Percentiles rank a stretch among this genome's conserved stretches.
Evolutionary conservation across 2,888 invertebrate species (phyloP).

Genomic region (Athalia rosae): DNA sequence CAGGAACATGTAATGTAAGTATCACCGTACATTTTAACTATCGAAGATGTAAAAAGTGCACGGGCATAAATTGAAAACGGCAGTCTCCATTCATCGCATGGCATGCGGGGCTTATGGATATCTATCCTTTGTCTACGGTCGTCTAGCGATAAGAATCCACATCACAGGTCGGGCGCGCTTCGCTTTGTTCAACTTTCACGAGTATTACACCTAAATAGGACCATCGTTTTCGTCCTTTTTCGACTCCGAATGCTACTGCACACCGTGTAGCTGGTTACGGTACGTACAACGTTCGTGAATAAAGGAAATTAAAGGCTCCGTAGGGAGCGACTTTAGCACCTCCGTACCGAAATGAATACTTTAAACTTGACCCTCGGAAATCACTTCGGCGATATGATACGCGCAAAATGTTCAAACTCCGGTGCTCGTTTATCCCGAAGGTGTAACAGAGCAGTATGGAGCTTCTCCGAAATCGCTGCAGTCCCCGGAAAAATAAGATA

Average conservation of each 20-base stretch:
- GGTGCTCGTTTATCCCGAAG: constrained; percentile 13
- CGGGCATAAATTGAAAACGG: neutral
- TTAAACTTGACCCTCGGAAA: constrained; percentile 37
- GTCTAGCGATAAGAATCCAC: no score
- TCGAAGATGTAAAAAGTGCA: constrained; percentile 3
- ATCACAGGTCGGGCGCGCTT: no score
- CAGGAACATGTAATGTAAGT: neutral
- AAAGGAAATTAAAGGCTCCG: constrained; percentile 33
- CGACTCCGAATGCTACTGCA: neutral
- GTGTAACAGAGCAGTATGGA: neutral
- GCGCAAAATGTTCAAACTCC: constrained; percentile 26
- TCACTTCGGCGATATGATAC: neutral
- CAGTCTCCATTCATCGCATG: no score
- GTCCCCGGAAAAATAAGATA: no score
- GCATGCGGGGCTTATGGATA: no score
- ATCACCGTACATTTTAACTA: neutral
- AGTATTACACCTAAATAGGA: no score
- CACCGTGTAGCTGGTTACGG: no score
- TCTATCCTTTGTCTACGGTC: no score
- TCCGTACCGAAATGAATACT: constrained; percentile 30
- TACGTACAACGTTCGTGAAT: constrained; percentile 28
- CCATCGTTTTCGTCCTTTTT: neutral
- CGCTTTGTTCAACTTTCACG: no score
- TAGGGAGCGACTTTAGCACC: constrained; percentile 36
- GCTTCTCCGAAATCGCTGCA: no score